Evolutionary conservation across 2,888 invertebrate species (phyloP), one percentile per base, ranked within the genome.

Genomic region (Hoplodrina ambigua): DNA sequence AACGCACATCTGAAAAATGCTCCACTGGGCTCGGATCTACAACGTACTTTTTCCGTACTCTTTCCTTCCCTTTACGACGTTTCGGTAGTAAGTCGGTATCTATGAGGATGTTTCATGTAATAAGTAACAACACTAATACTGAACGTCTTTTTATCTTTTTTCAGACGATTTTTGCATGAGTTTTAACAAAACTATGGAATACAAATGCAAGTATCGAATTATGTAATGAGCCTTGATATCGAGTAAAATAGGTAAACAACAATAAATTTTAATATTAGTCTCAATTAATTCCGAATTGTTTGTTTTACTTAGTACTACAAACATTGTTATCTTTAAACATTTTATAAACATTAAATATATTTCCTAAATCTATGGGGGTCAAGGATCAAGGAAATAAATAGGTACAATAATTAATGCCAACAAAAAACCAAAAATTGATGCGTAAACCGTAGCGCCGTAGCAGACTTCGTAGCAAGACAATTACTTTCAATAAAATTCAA

Each of bases 1-100:
- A 87, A 86, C 81, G 87, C 81, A 85, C 89, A 87, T 90, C 89
- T 90, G 90, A 92, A 93, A 92, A 93, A 91, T 90, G 86, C 87
- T 87, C 75, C 81, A 70, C 78, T 77, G 60, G 70, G 72, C 77
- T 81, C 54, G 56, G 63, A 72, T 69, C 77, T 80, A 87, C 87
- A 90, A 89, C 69, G 87, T 69, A 80, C 69, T 78, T 74, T 82
- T 85, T 85, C 72, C 69, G 57, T 80, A 81, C 80, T 77, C 56
- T 52, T 74, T 71, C 53, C 61, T 72, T 57, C 37, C 58, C 79
- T 77, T 86, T 91, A 77, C 13, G 88, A 81, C 88, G 56, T 90
- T 92, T 87, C 70, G 72, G 17, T 80, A 66, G 66, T 77, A 64
- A 67, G 69, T 2, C n/a, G 20, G 6, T 79, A 69, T 82, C 81